Evolutionary conservation across 2,888 invertebrate genomes (phyloP), one percentile per base, ranked within the genome.

Genomic region (Calephelis perditalis): DNA sequence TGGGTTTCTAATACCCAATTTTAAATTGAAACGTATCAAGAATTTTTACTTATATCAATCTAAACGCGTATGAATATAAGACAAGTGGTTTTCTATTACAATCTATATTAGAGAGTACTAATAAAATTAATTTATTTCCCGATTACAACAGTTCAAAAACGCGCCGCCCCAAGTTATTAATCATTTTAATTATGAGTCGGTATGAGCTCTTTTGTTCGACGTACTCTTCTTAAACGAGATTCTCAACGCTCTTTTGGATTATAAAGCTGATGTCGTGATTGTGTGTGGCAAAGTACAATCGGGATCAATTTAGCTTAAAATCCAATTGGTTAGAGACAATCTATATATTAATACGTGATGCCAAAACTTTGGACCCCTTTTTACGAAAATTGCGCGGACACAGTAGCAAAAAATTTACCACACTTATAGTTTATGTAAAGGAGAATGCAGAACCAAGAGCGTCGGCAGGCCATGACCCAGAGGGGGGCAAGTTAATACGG

Each of bases 111-210:
- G 84, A 79, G 82, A 84, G 83, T 81, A 82, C 82, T 85, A 86
- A 89, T 87, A 84, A 83, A 87, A 86, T 89, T 87, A 89, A 90
- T 89, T 87, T 88, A 86, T 89, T 86, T 84, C 84, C 84, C 84
- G 86, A 89, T 89, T 88, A 86, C 83, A 82, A 82, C 83, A 82
- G 84, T 84, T 87, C 84, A 84, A 86, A 40, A 85, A 81, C 77
- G 77, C 67, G 80, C 87, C 89, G 87, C 82, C 69, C 75, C 75
- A 77, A 73, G 74, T 83, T 88, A 89, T 90, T 84, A 87, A 90
- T 90, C 89, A 90, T 83, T 84, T 84, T 89, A 90, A 90, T 90
- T 88, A 88, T 88, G 88, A 90, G 82, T 84, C 84, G 82, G 78
- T 75, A 73, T 81, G 82, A 84, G 79, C 77, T 81, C 83, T 81